A percentile compares a stretch with the other conserved stretches of the same genome.
Evolutionary conservation across 2,113 vertebrate genomes (phyloP).

Genomic region (Tychaedon coryphoeus): DNA sequence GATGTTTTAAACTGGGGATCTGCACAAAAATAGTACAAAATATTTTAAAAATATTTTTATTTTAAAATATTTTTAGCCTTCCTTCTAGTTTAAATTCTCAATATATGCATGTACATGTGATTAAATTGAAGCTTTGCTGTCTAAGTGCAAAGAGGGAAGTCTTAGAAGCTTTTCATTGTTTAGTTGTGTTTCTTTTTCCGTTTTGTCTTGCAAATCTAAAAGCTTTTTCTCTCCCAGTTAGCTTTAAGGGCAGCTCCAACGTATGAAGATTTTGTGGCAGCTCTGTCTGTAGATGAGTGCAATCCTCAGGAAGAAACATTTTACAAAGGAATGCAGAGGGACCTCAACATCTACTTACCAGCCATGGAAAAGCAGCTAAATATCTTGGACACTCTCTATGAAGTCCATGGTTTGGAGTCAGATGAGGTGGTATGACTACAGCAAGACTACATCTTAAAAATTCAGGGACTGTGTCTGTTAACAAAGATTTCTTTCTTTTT

Average conservation of each 20-base stretch:
- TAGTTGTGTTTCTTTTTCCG: neutral
- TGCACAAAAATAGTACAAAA: neutral
- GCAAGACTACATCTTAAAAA: conserved; percentile 9
- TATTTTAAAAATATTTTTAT: too few species aligned
- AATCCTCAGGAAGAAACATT: conserved; percentile 86
- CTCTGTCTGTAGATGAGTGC: conserved; percentile 83
- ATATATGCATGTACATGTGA: fast-evolving
- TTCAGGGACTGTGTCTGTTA: conserved; percentile 71
- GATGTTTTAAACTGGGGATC: neutral
- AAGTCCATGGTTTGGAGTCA: conserved; percentile 91
- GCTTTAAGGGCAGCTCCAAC: conserved; percentile 92
- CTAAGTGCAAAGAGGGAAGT: neutral
- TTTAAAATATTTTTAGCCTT: neutral
- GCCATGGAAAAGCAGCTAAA: conserved; percentile 92
- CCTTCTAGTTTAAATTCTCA: neutral
- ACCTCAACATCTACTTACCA: conserved; percentile 89
- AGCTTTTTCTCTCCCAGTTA: conserved; percentile 76
- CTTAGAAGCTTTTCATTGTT: neutral
- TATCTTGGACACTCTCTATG: conserved; percentile 90
- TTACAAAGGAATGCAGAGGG: conserved; percentile 82
- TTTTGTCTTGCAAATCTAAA: neutral
- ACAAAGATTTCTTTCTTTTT: neutral
- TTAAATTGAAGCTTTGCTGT: neutral
- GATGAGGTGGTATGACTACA: conserved; percentile 91
- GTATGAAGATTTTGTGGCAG: conserved; percentile 87